Conservation (phyloP, 2,113 vertebrate species). For the Nothoprocta perdicaria region DNA sequence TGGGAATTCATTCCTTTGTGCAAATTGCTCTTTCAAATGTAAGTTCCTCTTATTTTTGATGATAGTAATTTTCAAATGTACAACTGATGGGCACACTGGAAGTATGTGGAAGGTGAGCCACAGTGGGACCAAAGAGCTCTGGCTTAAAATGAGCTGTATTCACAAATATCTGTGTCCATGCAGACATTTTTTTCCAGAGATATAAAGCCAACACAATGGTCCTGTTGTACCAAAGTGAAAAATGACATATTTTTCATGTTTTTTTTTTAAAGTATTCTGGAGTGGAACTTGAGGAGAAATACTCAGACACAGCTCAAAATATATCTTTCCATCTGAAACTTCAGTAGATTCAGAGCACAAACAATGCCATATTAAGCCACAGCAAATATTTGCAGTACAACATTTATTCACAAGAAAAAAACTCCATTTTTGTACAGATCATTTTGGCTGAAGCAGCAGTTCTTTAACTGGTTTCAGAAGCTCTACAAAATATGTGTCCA, state of each 20-base stretch:
- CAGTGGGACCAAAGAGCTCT: not conserved
- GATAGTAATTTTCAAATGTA: not conserved
- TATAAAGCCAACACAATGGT: not conserved
- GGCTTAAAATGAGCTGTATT: not conserved
- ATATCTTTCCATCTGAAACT: not conserved
- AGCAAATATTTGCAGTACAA: slow-evolving; percentile 24
- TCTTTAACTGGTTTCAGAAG: slow-evolving; percentile 5
- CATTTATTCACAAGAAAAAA: slow-evolving; percentile 24
- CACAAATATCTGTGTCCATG: not conserved
- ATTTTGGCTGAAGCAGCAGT: slow-evolving; percentile 26
- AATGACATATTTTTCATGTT: not conserved
- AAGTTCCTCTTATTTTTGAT: not conserved
- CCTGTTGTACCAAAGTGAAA: not conserved
- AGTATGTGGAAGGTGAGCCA: not conserved
- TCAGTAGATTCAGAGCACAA: not conserved
- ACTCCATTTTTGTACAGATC: not conserved
- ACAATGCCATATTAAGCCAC: not conserved
- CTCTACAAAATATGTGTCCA: not conserved
- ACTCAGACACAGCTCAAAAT: not conserved
- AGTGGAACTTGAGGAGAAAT: not conserved
- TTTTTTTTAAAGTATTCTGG: not conserved
- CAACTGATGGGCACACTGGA: not conserved
- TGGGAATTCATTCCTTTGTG: not conserved
- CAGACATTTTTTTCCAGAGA: not conserved
- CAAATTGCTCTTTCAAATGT: not conserved